Base-by-base conservation (phyloP, 2,797 vertebrate genomes). In the Catostomus latipinnis region DNA sequence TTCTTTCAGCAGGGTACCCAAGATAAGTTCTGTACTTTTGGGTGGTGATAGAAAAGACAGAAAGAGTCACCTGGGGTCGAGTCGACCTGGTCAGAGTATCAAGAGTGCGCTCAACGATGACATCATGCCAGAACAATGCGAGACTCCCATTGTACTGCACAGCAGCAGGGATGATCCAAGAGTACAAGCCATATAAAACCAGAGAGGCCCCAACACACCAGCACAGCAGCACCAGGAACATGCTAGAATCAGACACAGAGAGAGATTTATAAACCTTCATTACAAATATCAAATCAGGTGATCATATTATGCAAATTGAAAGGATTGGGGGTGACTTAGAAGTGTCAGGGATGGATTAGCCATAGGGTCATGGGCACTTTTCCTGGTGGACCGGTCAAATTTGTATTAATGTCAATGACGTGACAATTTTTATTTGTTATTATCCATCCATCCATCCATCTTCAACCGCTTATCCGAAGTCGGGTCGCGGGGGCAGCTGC, bases 61-160 rank as follows among this genome's bases (percentile, higher is more conserved):
- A 1, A 0, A 54, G 8, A 10, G 86, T 1, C 80, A 93, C 92
- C 90, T 96, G 92, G 56, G 93, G 93, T 54, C 92, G 90, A 1
- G 91, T 92, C 10, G 92, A 90, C 68, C 82, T 85, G 66, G 90
- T 93, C 76, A 94, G 57, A 0, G 82, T 81, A 84, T 94, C 89
- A 81, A 93, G 68, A 76, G 90, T 22, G 56, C 66, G 54, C 74
- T 93, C 90, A 84, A 93, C 86, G 1, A 93, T 81, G 16, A 85
- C 81, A 52, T 90, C 90, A 0, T 94, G 89, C 93, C 93, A 94
- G 43, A 93, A 10, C n/a, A 94, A 83, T 0, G 90, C 91, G 80
- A 93, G 9, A 4, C 88, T 88, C 8, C 79, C 90, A 0, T 92
- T 90, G 61, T 91, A 88, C 84, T 92, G 91, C 46, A 91, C 91